Evolutionary conservation across 2,888 invertebrate genomes (phyloP).

Genomic region (Hedychridium roseum): DNA sequence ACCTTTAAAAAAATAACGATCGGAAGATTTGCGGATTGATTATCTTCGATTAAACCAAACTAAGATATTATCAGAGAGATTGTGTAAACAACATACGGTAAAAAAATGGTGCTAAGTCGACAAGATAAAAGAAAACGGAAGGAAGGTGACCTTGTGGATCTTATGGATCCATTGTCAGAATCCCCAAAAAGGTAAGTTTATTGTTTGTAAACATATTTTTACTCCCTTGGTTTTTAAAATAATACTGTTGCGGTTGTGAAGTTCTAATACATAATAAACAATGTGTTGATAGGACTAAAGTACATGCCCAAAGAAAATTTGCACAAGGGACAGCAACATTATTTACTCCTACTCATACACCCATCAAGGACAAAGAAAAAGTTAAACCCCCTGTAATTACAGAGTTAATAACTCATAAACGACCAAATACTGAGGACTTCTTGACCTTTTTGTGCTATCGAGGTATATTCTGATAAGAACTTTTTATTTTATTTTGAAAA

Average conservation of each 20-base stretch:
- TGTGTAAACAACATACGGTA: too few relatives aligned
- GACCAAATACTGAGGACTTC: constrained; percentile 87
- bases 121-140: constrained; percentile 61
- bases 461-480: constrained; percentile 64
- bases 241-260: neutral
- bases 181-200: constrained; percentile 55
- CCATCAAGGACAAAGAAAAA: constrained; percentile 71
- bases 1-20: too few relatives aligned
- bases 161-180: constrained; percentile 58
- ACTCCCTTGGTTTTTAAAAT: neutral
- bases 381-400: constrained; percentile 66
- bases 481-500: constrained; percentile 8
- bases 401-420: constrained; percentile 71
- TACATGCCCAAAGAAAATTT: constrained; percentile 88
- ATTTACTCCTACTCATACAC: constrained; percentile 68
- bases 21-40: too few relatives aligned
- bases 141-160: constrained; percentile 61
- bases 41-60: too few relatives aligned
- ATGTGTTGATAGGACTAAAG: constrained; percentile 70
- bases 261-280: constrained; percentile 10
- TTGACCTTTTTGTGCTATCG: constrained; percentile 84
- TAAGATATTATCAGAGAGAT: too few relatives aligned
- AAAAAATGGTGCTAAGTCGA: constrained; percentile 59
- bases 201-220: neutral
- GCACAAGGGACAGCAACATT: constrained; percentile 77